Conservation (phyloP, 2,888 invertebrate species). For the Lepidochrysops patricia region DNA sequence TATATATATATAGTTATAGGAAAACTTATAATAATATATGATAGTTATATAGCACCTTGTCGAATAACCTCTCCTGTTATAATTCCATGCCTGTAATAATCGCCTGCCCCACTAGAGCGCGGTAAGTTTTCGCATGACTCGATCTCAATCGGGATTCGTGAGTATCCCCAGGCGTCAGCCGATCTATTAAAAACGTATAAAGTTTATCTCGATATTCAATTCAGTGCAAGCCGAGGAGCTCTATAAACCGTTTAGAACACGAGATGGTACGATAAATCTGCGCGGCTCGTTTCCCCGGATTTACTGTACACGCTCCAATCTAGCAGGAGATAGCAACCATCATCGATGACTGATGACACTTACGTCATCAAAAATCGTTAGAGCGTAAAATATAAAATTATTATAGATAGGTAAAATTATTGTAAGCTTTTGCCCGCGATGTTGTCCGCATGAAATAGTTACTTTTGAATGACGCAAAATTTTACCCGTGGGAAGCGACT, state of each 20-base stretch:
- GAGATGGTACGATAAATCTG: constrained; percentile 9
- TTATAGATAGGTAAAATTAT: no score
- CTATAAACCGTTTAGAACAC: not conserved
- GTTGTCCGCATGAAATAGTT: no score
- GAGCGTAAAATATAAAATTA: no score
- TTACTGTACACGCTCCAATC: not conserved
- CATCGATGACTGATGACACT: not conserved
- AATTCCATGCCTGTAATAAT: no score
- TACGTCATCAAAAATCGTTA: not conserved
- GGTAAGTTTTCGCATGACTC: constrained; percentile 39
- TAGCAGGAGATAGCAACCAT: not conserved
- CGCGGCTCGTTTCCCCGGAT: not conserved
- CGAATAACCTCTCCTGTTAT: no score
- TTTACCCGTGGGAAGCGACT: no score
- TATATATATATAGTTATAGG: no score
- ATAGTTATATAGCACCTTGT: no score
- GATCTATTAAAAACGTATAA: constrained; percentile 20
- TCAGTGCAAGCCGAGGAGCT: not conserved
- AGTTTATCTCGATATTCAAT: constrained; percentile 15
- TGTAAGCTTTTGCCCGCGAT: no score
- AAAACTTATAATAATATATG: no score
- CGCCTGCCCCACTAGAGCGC: constrained; percentile 21
- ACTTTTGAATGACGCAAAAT: no score
- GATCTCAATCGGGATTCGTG: constrained; percentile 43
- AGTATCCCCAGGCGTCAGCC: constrained; percentile 21